phyloP scores from a whole-genome alignment of 2,113 vertebrate genomes.

The Apteryx owenii region DNA sequence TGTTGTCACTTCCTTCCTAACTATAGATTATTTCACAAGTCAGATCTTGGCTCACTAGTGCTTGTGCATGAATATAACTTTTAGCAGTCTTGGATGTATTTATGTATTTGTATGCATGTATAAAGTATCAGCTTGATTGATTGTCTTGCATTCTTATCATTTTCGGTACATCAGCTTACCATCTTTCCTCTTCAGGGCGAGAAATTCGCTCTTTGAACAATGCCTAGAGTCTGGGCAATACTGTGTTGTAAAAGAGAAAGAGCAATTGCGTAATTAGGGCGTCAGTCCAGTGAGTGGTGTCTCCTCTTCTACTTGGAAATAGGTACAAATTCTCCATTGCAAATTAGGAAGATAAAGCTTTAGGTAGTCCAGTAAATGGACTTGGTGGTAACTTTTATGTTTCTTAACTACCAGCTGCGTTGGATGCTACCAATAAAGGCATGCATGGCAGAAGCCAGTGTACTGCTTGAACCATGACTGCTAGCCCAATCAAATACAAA shows the following conservation, averaged over 20 bases:
- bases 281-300: rapidly evolving
- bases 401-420: not conserved
- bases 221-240: not conserved
- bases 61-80: not conserved
- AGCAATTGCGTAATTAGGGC: not conserved
- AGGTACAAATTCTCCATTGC: not conserved
- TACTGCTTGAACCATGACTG: not conserved
- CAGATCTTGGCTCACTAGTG: not conserved
- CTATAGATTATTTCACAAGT: not conserved
- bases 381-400: not conserved
- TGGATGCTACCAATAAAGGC: not conserved
- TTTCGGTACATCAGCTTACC: not conserved
- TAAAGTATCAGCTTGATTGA: not conserved
- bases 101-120: not conserved
- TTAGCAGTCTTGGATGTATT: not conserved
- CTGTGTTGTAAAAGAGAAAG: not conserved
- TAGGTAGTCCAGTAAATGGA: not conserved
- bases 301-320: not conserved
- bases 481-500: not conserved
- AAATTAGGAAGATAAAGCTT: not conserved
- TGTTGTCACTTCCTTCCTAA: not conserved
- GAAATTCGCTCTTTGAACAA: not conserved
- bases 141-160: not conserved
- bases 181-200: not conserved
- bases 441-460: not conserved